Evolutionary conservation across 2,797 vertebrate species (phyloP).

Genomic region (Hemibagrus guttatus): DNA sequence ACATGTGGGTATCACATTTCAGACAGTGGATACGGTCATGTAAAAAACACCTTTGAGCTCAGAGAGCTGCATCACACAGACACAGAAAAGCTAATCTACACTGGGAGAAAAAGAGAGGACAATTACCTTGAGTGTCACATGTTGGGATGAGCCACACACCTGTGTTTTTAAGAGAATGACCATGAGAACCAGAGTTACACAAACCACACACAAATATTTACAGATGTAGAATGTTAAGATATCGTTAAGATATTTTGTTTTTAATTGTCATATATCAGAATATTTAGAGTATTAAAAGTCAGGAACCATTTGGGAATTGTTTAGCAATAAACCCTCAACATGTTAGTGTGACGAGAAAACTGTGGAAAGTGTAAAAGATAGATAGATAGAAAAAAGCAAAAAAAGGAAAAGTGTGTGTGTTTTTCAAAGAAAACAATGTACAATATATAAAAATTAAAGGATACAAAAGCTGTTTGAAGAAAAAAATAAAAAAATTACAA

Average conservation of each 20-base stretch:
- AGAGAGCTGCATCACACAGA: background rate
- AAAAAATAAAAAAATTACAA: background rate
- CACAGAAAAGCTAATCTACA: background rate
- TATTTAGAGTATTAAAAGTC: no score
- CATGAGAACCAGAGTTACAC: background rate
- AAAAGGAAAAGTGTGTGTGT: background rate
- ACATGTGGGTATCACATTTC: background rate
- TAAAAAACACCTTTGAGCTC: background rate
- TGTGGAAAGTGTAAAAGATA: no score
- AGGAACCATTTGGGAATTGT: no score
- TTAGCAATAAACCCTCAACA: no score
- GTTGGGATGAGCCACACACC: conserved; percentile 37
- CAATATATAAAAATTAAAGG: background rate
- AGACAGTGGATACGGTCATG: background rate
- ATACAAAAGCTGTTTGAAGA: background rate
- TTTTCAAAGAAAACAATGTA: background rate
- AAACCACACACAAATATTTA: background rate
- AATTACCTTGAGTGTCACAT: conserved; percentile 58
- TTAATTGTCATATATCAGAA: background rate
- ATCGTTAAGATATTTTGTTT: background rate
- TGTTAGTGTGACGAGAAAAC: no score
- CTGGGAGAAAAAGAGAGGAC: background rate
- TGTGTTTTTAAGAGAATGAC: conserved; percentile 28
- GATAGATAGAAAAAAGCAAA: background rate
- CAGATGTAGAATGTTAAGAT: background rate